phyloP scores from a whole-genome alignment of 2,797 vertebrate genomes.

The Enteromius treurensis region DNA sequence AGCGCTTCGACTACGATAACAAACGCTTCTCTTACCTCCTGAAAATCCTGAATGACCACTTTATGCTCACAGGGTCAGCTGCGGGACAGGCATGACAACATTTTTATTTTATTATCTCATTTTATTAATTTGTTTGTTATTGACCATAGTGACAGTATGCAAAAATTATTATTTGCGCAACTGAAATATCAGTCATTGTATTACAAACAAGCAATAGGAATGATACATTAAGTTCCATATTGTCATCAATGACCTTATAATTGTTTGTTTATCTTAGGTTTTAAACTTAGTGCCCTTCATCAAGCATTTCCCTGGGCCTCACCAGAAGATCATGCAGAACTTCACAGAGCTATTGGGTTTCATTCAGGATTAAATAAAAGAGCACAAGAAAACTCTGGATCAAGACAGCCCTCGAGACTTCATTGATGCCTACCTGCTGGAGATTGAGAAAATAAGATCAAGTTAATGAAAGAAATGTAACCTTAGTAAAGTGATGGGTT shows the following conservation, averaged over 20 bases:
- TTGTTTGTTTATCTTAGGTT: slow-evolving; percentile 32
- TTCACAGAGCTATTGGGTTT: slow-evolving; percentile 33
- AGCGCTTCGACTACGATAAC: slow-evolving; percentile 62
- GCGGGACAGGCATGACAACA: slow-evolving; percentile 32
- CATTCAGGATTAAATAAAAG: slow-evolving; percentile 26
- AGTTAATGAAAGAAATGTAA: background rate
- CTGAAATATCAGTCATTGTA: too few species aligned
- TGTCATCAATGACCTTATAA: background rate
- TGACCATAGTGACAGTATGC: background rate
- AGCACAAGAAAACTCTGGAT: slow-evolving; percentile 59
- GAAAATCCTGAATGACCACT: background rate
- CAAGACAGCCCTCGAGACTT: slow-evolving; percentile 59
- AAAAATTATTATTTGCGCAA: background rate
- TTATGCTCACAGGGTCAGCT: slow-evolving; percentile 20
- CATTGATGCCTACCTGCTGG: slow-evolving; percentile 64
- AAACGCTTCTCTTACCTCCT: slow-evolving; percentile 38
- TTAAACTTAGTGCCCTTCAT: slow-evolving; percentile 54
- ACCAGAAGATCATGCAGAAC: slow-evolving; percentile 55
- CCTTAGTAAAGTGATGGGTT: background rate
- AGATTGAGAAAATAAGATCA: slow-evolving; percentile 42
- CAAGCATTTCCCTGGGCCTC: slow-evolving; percentile 58
- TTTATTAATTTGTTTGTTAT: too few species aligned
- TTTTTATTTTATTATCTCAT: too few species aligned
- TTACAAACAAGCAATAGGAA: background rate
- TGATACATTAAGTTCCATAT: background rate